phyloP scores from a whole-genome alignment of 2,113 vertebrate species.

The Colinus virginianus region DNA sequence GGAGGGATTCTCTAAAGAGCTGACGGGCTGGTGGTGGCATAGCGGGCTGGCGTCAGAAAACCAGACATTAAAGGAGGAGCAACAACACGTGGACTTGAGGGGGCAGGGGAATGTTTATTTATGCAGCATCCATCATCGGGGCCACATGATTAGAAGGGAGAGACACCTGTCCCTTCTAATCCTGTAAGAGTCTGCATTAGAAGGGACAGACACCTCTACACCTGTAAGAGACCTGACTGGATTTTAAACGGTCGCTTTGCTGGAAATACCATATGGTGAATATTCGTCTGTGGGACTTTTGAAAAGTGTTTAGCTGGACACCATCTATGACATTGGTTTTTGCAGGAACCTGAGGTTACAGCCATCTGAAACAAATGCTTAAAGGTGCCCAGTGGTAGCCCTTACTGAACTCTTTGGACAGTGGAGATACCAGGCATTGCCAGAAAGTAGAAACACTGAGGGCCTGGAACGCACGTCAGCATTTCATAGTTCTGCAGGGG shows the following conservation, averaged over 20 bases:
- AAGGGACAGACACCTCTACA: fast-evolving
- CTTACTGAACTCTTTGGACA: not conserved
- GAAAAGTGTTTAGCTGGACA: not conserved
- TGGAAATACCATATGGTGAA: not conserved
- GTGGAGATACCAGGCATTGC: not conserved
- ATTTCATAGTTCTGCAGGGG: not conserved
- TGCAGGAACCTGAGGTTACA: not conserved
- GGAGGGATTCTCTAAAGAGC: not conserved
- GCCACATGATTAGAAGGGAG: fast-evolving
- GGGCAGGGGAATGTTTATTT: not conserved
- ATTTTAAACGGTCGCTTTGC: not conserved
- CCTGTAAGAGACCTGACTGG: fast-evolving
- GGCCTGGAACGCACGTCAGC: not conserved
- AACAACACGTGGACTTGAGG: not conserved
- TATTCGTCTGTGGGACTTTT: not conserved
- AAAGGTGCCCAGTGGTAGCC: fast-evolving
- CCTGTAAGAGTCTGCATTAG: not conserved
- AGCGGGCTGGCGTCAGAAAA: not conserved
- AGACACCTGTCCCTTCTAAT: fast-evolving
- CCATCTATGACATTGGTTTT: fast-evolving
- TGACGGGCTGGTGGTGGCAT: not conserved
- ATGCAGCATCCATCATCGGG: not conserved
- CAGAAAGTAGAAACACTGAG: not conserved
- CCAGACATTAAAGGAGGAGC: fast-evolving
- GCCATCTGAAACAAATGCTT: not conserved